Base-by-base conservation (phyloP, 2,797 vertebrate genomes). In the Ctenopoma kingsleyae region DNA sequence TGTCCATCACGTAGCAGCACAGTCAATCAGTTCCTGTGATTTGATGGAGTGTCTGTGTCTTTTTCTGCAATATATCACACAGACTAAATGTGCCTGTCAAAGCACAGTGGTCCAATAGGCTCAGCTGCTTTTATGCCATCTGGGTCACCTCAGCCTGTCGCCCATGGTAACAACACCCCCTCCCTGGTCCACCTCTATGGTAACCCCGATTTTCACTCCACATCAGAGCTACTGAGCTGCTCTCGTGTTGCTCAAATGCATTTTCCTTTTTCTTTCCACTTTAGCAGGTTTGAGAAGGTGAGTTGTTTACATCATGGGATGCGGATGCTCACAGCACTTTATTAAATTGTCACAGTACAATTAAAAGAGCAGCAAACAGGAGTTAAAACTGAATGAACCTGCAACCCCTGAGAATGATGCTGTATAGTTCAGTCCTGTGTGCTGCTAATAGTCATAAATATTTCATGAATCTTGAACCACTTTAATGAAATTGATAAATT, bases 161-260 rank as follows among this genome's bases (percentile, higher is more conserved):
- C 83, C 83, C 81, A 69, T 89, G 74, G 89, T 80, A 90, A 91
- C 88, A 1, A 57, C 80, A 73, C 76, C 85, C 67, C 56, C 71
- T 64, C 57, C 58, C 47, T 19, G 27, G 53, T 58, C 69, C 73
- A 74, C 77, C 81, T 81, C 84, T 64, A 70, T 69, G 71, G 54
- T 73, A 82, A 83, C 80, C 74, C 82, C 73, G 48, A 72, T 86
- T 90, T 85, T 81, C 71, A 62, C 66, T 78, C 74, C 70, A 36
- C 74, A 65, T 60, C 46, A 48, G 65, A 72, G 80, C 56, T 20
- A 32, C 38, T 20, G 49, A 52, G 61, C 50, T 5, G 41, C 67
- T 71, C 66, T 78, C 7, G 50, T 67, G 51, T 41, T 23, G 23
- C 56, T 67, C 52, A 47, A 20, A 62, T 17, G 27, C 49, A 22